A percentile compares a stretch with the other conserved stretches of the same genome.
phyloP scores from a whole-genome alignment of 1,140 invertebrate genomes.

The Andrena cerasifolii region DNA sequence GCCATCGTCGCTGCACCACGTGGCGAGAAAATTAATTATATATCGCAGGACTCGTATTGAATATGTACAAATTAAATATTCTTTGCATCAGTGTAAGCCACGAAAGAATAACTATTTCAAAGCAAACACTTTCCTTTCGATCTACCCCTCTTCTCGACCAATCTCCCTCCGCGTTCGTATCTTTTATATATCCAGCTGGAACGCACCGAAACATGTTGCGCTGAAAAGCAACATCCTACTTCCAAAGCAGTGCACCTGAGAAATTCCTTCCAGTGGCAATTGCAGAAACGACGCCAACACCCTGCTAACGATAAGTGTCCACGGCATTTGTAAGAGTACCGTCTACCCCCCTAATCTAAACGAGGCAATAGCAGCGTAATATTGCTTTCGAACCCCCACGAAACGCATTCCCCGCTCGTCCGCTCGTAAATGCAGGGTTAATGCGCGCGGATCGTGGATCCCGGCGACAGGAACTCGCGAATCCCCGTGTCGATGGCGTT shows the following conservation, averaged over 20 bases:
- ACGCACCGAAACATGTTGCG: constrained; percentile 5
- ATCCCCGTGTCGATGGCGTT: constrained; percentile 36
- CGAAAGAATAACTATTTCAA: not conserved
- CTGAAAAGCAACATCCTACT: not conserved
- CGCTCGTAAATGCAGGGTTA: constrained; percentile 39
- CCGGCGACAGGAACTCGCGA: constrained; percentile 22
- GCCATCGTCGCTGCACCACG: too few species aligned
- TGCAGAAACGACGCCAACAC: not conserved
- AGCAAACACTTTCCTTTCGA: not conserved
- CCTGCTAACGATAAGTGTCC: too few species aligned
- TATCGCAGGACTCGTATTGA: too few species aligned
- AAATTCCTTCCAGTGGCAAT: not conserved
- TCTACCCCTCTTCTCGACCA: not conserved
- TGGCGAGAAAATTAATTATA: too few species aligned
- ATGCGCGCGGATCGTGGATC: constrained; percentile 3
- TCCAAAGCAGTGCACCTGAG: not conserved
- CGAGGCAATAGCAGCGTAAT: constrained; percentile 15
- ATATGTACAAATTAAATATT: too few species aligned
- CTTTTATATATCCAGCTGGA: constrained; percentile 37
- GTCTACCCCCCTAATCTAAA: not conserved
- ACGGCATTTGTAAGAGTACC: too few species aligned
- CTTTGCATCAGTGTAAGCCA: not conserved
- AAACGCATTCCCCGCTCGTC: not conserved
- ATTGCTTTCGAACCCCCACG: too few species aligned
- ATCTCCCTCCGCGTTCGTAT: not conserved